These are phyloP conservation scores for Fragariocoptes setiger DNA, from an alignment of 1,140 invertebrate genomes.

Conservation along the genomic window DNA sequence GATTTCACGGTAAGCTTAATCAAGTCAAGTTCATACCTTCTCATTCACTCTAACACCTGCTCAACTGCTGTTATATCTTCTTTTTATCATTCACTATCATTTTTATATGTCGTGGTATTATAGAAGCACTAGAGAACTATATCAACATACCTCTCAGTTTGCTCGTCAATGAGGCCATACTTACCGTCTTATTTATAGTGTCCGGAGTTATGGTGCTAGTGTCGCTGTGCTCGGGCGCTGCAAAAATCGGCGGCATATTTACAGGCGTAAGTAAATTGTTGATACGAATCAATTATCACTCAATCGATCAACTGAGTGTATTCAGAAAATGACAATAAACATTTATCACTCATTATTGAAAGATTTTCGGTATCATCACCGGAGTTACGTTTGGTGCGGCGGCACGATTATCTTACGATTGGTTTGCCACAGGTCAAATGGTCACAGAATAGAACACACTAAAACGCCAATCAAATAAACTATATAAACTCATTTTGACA, in stretches of 20 bases:
- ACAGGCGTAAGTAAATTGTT: not conserved
- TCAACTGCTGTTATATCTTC: no score
- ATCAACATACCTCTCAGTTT: not conserved
- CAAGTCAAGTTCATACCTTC: not conserved
- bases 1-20: not conserved
- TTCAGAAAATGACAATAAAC: no score
- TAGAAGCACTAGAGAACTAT: not conserved
- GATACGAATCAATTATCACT: no score
- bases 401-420: constrained; percentile 20
- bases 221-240: not conserved
- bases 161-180: not conserved
- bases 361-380: constrained; percentile 19
- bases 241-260: not conserved
- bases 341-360: no score
- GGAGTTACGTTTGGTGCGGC: constrained; percentile 16
- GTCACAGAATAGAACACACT: no score
- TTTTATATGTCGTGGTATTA: no score
- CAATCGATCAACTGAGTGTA: not conserved
- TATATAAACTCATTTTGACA: no score
- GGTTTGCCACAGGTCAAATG: constrained; percentile 32
- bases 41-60: not conserved
- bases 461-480: no score
- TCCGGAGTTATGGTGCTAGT: not conserved
- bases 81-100: no score
- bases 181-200: not conserved